phyloP scores from a whole-genome alignment of 1,140 invertebrate genomes.

The Ips nitidus region DNA sequence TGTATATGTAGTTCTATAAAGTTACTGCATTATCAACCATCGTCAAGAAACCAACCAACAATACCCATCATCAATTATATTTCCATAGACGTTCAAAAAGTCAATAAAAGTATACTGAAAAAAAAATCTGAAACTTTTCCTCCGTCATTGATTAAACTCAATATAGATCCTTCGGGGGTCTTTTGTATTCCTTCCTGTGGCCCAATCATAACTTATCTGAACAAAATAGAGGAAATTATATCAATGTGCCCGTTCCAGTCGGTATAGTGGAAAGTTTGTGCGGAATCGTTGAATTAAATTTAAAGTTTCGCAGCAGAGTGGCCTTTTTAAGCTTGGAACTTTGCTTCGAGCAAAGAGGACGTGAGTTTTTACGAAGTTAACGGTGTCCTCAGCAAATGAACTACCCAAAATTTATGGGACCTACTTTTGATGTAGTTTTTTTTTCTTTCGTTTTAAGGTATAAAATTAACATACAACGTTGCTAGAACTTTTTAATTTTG shows the following conservation, averaged over 20 bases:
- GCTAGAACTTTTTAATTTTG: too few species aligned
- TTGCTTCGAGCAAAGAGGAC: conserved; percentile 1
- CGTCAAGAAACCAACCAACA: too few species aligned
- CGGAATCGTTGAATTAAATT: conserved; percentile 27
- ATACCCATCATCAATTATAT: neutral
- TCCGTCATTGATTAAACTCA: conserved; percentile 21
- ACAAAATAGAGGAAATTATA: conserved; percentile 30
- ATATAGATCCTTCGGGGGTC: conserved; percentile 8
- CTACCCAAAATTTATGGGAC: too few species aligned
- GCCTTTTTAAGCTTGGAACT: conserved; percentile 22
- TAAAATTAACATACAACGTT: too few species aligned
- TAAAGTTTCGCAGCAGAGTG: conserved; percentile 27
- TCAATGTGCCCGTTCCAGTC: conserved; percentile 28
- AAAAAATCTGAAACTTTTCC: conserved; percentile 5
- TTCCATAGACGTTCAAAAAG: neutral
- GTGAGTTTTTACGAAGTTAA: neutral
- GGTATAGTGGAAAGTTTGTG: conserved; percentile 27
- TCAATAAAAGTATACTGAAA: neutral
- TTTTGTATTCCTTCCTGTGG: conserved; percentile 22
- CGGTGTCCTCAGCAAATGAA: neutral
- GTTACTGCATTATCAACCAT: too few species aligned
- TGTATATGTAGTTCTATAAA: too few species aligned
- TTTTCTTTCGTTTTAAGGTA: too few species aligned
- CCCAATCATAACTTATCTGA: conserved; percentile 29
- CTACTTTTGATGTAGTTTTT: too few species aligned